phyloP scores from a whole-genome alignment of 2,797 vertebrate species.

The Clarias pachynema region DNA sequence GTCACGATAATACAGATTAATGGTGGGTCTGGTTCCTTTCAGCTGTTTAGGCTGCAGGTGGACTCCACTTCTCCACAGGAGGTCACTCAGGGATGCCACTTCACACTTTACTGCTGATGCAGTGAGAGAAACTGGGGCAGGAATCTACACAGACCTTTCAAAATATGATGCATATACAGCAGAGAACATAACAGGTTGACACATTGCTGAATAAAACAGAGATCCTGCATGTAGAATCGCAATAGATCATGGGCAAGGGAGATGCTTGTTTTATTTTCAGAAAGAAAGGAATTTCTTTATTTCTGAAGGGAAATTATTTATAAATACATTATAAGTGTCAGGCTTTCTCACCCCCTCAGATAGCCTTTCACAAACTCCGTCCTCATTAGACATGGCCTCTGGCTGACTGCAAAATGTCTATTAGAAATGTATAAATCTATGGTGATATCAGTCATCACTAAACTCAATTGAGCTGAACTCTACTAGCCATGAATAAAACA shows the following conservation, averaged over 20 bases:
- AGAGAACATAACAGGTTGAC: slow-evolving; percentile 4
- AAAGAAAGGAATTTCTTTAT: slow-evolving; percentile 13
- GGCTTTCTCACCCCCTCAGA: slow-evolving; percentile 47
- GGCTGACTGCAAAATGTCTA: slow-evolving; percentile 67
- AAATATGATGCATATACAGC: slow-evolving; percentile 19
- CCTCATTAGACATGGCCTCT: slow-evolving; percentile 61
- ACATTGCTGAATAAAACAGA: slow-evolving; percentile 3
- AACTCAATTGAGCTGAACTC: slow-evolving; percentile 33
- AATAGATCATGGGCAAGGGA: neutral
- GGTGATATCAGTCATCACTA: slow-evolving; percentile 31
- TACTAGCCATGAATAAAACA: neutral
- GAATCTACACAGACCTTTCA: slow-evolving; percentile 25
- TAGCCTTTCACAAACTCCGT: slow-evolving; percentile 61
- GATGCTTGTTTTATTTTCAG: neutral
- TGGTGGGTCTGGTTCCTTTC: slow-evolving; percentile 47
- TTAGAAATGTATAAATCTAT: slow-evolving; percentile 64
- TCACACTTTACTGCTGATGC: slow-evolving; percentile 45
- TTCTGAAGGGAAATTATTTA: slow-evolving; percentile 13
- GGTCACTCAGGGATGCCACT: slow-evolving; percentile 12
- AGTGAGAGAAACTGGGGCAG: slow-evolving; percentile 43
- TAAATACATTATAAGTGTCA: slow-evolving; percentile 50
- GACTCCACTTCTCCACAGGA: slow-evolving; percentile 39
- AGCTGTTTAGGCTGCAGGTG: slow-evolving; percentile 56
- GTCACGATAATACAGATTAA: slow-evolving; percentile 61
- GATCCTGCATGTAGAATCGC: neutral